phyloP scores from a whole-genome alignment of 1,140 invertebrate genomes.

The Neotoxoptera formosana region DNA sequence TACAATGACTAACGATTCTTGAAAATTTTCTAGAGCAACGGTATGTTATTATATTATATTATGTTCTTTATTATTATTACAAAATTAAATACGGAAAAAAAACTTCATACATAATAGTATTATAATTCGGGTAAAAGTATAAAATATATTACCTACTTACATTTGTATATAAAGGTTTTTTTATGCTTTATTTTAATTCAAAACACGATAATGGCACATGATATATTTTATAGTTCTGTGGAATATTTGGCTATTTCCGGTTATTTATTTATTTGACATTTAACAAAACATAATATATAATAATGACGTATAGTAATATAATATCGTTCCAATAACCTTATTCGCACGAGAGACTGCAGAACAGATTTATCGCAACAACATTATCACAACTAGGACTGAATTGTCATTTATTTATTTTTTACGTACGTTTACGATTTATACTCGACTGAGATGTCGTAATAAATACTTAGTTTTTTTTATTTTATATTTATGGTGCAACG shows the following conservation, averaged over 20 bases:
- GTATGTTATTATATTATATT: not conserved
- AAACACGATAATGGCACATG: not conserved
- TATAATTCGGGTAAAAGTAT: not conserved
- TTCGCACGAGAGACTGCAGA: not conserved
- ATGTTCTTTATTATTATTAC: not conserved
- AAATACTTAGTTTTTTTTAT: too few relatives aligned
- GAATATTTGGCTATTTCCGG: not conserved
- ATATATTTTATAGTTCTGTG: not conserved
- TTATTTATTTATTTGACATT: not conserved
- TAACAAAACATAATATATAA: not conserved
- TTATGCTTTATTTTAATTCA: not conserved
- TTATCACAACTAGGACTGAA: not conserved
- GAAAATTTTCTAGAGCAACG: not conserved
- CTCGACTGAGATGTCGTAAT: not conserved
- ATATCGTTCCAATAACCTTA: not conserved
- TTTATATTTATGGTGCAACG: not conserved
- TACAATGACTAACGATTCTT: not conserved
- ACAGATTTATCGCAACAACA: not conserved
- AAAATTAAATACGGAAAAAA: too few relatives aligned
- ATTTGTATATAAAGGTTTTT: too few relatives aligned
- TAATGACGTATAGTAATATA: not conserved
- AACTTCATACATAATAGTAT: not conserved
- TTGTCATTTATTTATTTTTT: not conserved
- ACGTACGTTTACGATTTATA: not conserved
- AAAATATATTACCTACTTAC: not conserved